These are phyloP conservation scores for Dione juno DNA, from an alignment of 2,888 invertebrate genomes.

Conservation along the genomic window DNA sequence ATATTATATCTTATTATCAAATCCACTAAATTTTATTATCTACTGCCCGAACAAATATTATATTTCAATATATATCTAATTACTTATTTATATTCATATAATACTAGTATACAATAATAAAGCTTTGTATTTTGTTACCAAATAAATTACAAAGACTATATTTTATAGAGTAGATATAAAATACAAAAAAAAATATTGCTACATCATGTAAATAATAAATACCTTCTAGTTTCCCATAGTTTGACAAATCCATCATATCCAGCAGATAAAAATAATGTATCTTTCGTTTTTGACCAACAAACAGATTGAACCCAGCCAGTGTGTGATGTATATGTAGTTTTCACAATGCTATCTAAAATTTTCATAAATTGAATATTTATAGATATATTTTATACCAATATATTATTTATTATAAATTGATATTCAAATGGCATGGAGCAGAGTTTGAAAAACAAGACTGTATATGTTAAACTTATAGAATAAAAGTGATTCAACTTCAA, in stretches of 20 bases:
- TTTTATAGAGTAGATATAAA: background rate
- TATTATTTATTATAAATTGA: background rate
- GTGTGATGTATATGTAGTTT: conserved; percentile 92
- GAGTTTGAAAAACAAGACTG: too few relatives aligned
- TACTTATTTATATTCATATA: too few relatives aligned
- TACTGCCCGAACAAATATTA: too few relatives aligned
- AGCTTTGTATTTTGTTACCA: too few relatives aligned
- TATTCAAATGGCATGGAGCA: too few relatives aligned
- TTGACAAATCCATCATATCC: conserved; percentile 96
- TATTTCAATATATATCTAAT: too few relatives aligned
- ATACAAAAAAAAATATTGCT: background rate
- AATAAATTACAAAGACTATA: background rate
- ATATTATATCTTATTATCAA: too few relatives aligned
- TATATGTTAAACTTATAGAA: too few relatives aligned
- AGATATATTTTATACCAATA: background rate
- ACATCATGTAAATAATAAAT: conserved; percentile 37
- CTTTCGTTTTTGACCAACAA: conserved; percentile 92
- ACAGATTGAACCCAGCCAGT: conserved; percentile 96
- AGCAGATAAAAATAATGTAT: conserved; percentile 95
- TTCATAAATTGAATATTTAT: background rate
- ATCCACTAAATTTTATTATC: too few relatives aligned
- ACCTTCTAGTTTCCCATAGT: conserved; percentile 98
- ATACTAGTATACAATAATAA: too few relatives aligned
- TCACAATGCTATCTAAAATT: conserved; percentile 91
- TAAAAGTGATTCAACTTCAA: too few relatives aligned